Base-by-base conservation (phyloP, 2,888 invertebrate genomes). In the Cryptosula pallasiana region DNA sequence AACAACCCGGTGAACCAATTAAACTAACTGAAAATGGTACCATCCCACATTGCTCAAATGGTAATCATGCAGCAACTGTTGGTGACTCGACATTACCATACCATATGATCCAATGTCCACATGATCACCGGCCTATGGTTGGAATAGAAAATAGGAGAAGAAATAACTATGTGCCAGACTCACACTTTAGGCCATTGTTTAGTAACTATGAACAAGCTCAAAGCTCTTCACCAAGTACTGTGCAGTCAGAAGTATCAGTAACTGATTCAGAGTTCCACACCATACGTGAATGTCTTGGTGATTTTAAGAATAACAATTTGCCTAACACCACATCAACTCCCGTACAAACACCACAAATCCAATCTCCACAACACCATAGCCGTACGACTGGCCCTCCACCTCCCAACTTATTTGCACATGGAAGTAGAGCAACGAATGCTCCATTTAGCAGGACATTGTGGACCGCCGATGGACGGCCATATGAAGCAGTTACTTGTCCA, bases 221-320 rank as follows among this genome's bases (percentile, higher is more conserved):
- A 9, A 63, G 63, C 63, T 63, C 63, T 2, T 63, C 63, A 5
- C 63, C 63, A 3, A 63, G 63, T n/a, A 63, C 63, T 27, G 63
- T 63, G 9, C 63, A 63, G n/a, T 63, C 63, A 32, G 63, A 63
- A 16, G 63, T 63, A 5, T 63, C 63, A 1, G 34, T n/a, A 3
- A 63, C 63, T 32, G 63, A 63, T 13, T 34, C 63, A 13, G 63
- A 63, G 27, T 32, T 63, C 3, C 27, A 63, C 32, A 32, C 63
- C 20, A 63, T 63, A 16, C 27, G 63, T 5, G 63, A 63, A 27
- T 63, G 32, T 63, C 27, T 63, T 5, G 32, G 63, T 3, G 63
- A 63, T n/a, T 63, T 63, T 34, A 27, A 27, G 3, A 63, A 63
- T 27, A 63, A 63, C 32, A 63, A 63, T 27, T 3, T 63, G n/a